Evolutionary conservation across 2,888 invertebrate species (phyloP).

Genomic region (Archips crataeganus): DNA sequence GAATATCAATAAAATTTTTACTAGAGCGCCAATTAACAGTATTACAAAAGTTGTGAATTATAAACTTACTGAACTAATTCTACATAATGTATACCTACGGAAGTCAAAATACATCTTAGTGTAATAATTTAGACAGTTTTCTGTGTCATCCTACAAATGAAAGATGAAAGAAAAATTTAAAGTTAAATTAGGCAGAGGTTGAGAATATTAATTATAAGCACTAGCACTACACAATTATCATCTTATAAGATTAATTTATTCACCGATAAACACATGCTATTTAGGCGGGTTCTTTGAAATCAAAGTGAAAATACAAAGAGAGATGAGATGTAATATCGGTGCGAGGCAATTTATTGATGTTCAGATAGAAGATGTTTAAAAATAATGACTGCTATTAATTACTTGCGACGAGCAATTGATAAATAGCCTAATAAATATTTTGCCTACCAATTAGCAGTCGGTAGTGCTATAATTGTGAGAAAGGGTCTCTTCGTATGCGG

Average conservation of each 20-base stretch:
- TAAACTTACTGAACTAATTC: no score
- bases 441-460: slow-evolving; percentile 15
- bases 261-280: slow-evolving; percentile 14
- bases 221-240: neutral
- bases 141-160: neutral
- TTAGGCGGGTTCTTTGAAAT: slow-evolving; percentile 35
- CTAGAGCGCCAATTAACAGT: no score
- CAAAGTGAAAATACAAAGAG: slow-evolving; percentile 38
- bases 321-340: slow-evolving; percentile 23
- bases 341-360: slow-evolving; percentile 28
- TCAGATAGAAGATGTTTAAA: slow-evolving; percentile 18
- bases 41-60: no score
- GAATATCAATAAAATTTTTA: no score
- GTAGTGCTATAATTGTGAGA: neutral
- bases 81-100: no score
- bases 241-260: slow-evolving; percentile 18
- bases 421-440: slow-evolving; percentile 38
- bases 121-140: neutral
- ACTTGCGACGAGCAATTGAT: slow-evolving; percentile 32
- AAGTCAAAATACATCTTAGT: neutral
- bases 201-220: neutral
- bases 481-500: neutral
- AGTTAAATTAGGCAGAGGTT: neutral
- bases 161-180: no score
- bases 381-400: slow-evolving; percentile 33